A percentile compares a stretch with the other conserved stretches of the same genome.
Conservation (phyloP, 1,140 invertebrate genomes). For the Drosophila dunni region DNA sequence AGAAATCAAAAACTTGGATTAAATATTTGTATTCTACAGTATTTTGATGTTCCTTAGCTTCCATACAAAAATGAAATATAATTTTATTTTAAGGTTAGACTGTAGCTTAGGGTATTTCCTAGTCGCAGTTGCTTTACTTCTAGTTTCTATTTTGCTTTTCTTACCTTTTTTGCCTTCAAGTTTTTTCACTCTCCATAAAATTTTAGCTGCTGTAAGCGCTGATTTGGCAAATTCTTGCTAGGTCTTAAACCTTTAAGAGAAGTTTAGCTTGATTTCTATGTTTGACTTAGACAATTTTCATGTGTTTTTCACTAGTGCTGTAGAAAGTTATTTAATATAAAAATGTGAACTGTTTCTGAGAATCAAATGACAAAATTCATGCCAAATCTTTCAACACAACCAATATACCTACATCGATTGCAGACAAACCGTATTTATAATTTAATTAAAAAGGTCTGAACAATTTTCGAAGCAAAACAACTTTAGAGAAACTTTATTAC, state of each 20-base stretch:
- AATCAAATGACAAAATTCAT: no score
- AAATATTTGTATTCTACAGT: not conserved
- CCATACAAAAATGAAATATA: not conserved
- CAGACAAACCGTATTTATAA: not conserved
- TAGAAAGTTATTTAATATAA: no score
- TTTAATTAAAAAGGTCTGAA: constrained; percentile 23
- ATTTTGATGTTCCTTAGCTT: constrained; percentile 7
- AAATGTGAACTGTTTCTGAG: no score
- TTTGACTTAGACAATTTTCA: no score
- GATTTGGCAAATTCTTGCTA: constrained; percentile 47
- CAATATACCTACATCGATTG: no score
- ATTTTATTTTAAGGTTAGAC: no score
- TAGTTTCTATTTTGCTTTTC: not conserved
- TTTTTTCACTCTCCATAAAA: not conserved
- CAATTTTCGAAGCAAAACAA: not conserved
- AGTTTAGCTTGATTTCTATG: not conserved
- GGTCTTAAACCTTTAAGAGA: not conserved
- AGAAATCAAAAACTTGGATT: not conserved
- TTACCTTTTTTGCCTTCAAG: not conserved
- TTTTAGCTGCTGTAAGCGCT: constrained; percentile 29
- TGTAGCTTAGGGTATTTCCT: no score
- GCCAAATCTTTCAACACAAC: no score
- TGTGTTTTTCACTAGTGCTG: no score
- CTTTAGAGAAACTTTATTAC: constrained; percentile 10
- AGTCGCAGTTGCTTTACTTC: no score